phyloP scores from a whole-genome alignment of 2,888 invertebrate genomes.

The Rhopalosiphum nymphaeae region DNA sequence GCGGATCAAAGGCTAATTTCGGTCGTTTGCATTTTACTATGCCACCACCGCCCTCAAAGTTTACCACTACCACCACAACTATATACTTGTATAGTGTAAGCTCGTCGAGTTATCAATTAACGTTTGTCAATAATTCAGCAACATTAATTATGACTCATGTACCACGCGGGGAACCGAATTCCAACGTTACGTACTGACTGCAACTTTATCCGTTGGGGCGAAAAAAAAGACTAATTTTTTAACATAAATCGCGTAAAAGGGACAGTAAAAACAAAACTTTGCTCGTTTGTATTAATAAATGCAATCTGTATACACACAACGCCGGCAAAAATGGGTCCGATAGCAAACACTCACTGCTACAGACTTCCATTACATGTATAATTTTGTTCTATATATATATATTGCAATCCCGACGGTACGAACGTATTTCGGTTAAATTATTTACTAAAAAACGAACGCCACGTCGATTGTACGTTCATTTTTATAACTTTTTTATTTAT shows the following conservation, averaged over 20 bases:
- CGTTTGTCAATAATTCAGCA: conserved; percentile 43
- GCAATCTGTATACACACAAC: conserved; percentile 2
- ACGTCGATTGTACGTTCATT: not conserved
- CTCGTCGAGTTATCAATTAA: conserved; percentile 43
- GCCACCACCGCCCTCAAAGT: not conserved
- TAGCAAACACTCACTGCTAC: not conserved
- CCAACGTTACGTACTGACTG: too few species aligned
- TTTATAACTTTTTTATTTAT: not conserved
- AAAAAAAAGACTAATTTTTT: conserved; percentile 5
- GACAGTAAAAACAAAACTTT: conserved; percentile 38
- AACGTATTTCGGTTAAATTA: conserved; percentile 6
- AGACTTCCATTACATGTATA: not conserved
- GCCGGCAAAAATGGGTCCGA: not conserved
- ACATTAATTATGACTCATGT: conserved; percentile 41
- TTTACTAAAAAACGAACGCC: not conserved
- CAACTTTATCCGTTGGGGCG: not conserved
- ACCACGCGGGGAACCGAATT: too few species aligned
- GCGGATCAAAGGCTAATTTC: conserved; percentile 51
- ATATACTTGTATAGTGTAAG: not conserved
- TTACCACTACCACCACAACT: not conserved
- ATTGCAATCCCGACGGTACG: not conserved
- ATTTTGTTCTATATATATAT: not conserved
- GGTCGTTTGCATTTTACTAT: conserved; percentile 32
- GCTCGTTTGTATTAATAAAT: conserved; percentile 34
- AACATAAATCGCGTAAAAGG: conserved; percentile 18